These are phyloP conservation scores for Drosophila tropicalis DNA, from an alignment of 1,140 invertebrate genomes.

Conservation along the genomic window DNA sequence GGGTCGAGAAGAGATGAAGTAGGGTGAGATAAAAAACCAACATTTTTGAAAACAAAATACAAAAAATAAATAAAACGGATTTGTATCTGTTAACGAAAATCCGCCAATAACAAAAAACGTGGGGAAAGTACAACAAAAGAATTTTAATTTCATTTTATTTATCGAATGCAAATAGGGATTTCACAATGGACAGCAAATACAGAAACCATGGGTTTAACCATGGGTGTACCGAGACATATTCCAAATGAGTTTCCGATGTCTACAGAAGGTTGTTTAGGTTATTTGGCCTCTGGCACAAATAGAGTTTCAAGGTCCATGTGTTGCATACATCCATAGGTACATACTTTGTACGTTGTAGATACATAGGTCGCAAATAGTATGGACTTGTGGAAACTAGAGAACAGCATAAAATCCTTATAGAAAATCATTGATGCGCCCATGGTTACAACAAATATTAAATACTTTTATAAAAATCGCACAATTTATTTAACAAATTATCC, in stretches of 20 bases:
- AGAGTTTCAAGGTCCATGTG: no score
- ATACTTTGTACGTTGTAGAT: no score
- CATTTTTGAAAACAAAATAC: constrained; percentile 52
- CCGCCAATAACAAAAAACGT: constrained; percentile 38
- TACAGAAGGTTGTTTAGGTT: no score
- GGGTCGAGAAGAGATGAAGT: constrained; percentile 12
- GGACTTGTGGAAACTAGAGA: not conserved
- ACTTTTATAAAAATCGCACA: constrained; percentile 70
- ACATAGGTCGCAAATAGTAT: no score
- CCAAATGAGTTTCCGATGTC: no score
- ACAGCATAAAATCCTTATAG: not conserved
- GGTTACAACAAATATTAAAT: constrained; percentile 54
- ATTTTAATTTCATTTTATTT: constrained; percentile 70
- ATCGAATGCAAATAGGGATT: constrained; percentile 70
- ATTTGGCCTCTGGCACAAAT: no score
- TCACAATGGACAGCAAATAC: constrained; percentile 43
- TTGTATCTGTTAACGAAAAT: constrained; percentile 65
- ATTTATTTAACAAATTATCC: constrained; percentile 83
- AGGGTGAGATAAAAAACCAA: constrained; percentile 52
- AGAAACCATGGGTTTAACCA: constrained; percentile 37
- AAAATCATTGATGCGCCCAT: not conserved
- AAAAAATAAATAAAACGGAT: constrained; percentile 75
- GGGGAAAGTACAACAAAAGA: constrained; percentile 54
- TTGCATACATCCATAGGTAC: no score
- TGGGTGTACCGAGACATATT: not conserved